A percentile compares a stretch with the other conserved stretches of the same genome.
Evolutionary conservation across 2,797 vertebrate species (phyloP).

Genomic region (Malurus splendens): DNA sequence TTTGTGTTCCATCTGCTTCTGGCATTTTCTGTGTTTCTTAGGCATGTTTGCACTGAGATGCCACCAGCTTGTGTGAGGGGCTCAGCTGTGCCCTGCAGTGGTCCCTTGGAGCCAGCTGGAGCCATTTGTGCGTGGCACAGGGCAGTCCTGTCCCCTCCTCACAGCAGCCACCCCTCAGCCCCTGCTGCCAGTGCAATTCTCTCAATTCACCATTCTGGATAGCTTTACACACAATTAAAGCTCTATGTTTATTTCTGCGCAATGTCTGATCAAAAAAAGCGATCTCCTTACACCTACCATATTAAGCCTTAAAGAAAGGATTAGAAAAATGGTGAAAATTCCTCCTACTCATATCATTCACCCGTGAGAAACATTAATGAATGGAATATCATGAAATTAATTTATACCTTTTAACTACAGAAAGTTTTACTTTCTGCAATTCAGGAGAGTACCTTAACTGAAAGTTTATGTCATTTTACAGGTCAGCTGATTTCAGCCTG

Average conservation of each 20-base stretch:
- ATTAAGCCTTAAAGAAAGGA: neutral
- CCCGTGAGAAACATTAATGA: neutral
- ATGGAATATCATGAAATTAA: neutral
- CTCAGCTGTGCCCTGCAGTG: rapidly evolving
- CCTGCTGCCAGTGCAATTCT: rapidly evolving
- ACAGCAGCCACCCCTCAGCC: neutral
- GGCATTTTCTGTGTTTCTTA: neutral
- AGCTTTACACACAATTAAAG: neutral
- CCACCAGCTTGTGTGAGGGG: neutral
- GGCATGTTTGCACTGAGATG: neutral
- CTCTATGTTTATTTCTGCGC: neutral
- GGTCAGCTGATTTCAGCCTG: neutral
- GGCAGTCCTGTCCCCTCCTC: rapidly evolving
- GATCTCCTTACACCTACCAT: neutral
- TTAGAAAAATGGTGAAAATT: neutral
- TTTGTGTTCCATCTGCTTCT: neutral
- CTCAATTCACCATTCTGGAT: neutral
- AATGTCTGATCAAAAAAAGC: neutral
- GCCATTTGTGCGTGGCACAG: rapidly evolving
- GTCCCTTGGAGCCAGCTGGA: neutral
- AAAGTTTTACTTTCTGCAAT: neutral
- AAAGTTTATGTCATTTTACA: neutral
- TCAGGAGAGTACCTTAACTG: neutral
- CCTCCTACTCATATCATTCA: neutral
- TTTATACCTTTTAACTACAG: neutral